Base-by-base conservation (phyloP, 2,113 vertebrate species). In the Rhinopomastus cyanomelas region DNA sequence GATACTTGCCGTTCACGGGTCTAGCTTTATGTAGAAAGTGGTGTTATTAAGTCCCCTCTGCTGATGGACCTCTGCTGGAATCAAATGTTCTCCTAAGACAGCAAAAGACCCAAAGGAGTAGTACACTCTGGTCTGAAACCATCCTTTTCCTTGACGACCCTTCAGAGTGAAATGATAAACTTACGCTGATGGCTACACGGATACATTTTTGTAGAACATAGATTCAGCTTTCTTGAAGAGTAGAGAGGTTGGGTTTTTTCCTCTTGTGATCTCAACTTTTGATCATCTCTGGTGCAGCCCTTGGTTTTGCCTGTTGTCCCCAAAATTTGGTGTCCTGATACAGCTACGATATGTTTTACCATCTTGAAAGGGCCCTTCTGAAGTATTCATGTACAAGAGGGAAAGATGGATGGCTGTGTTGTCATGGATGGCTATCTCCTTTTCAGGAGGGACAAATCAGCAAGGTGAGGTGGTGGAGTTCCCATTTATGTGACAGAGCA, bases 201-300 rank as follows among this genome's bases (percentile, higher is more conserved):
- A 29, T 49, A 34, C 13, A 10, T 34, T 65, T 30, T 36, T 27
- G 1, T 61, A 10, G 61, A 48, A 17, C 11, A 0, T 4, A 11
- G 14, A 1, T 23, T 44, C 29, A 20, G 3, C 37, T 60, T 49
- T 46, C 29, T 29, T n/a, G 39, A 14, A 19, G 16, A 8, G 10
- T 2, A 5, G 7, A 4, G 5, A 12, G 4, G 29, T 3, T 11
- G 4, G 2, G 2, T 73, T 2, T 73, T 85, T 51, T 3, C 18
- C 16, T 3, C 1, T 8, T 36, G 0, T 2, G 3, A 5, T 53
- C 29, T 67, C 29, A 36, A 0, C 7, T 8, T 34, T 29, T 21
- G 12, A 23, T 60, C 5, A 3, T 34, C 16, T 39, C 20, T 37
- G 13, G 15, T 1, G 3, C 12, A 17, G 44, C 6, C 53, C 29